A percentile compares a stretch with the other conserved stretches of the same genome.
Conservation (phyloP, 2,113 vertebrate genomes). For the Shinisaurus crocodilurus region DNA sequence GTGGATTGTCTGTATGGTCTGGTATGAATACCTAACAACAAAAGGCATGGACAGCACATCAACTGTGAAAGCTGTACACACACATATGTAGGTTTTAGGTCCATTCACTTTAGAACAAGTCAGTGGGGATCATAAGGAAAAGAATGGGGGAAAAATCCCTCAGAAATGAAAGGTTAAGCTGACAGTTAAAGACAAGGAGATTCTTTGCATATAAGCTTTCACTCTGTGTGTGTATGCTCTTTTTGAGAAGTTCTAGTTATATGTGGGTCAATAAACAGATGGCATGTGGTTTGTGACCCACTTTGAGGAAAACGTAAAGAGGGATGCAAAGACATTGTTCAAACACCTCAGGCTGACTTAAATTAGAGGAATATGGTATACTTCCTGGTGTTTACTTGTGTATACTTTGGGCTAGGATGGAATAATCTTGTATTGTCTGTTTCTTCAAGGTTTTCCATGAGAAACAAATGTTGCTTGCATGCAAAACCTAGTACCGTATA, state of each 20-base stretch:
- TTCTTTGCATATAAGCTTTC: conserved; percentile 64
- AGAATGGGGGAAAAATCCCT: conserved; percentile 44
- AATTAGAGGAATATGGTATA: conserved; percentile 31
- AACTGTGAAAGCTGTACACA: neutral
- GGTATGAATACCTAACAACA: neutral
- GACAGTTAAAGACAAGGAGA: conserved; percentile 66
- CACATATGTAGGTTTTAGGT: too few relatives aligned
- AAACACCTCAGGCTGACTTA: conserved; percentile 47
- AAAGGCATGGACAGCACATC: neutral
- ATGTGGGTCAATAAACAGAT: conserved; percentile 68
- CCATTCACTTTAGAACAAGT: neutral
- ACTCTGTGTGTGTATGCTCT: conserved; percentile 64
- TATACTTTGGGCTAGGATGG: neutral
- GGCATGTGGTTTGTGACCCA: conserved; percentile 68
- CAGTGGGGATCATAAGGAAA: neutral
- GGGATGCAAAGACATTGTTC: conserved; percentile 55
- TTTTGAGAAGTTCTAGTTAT: conserved; percentile 66
- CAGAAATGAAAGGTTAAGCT: conserved; percentile 62
- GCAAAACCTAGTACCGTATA: neutral
- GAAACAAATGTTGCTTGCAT: neutral
- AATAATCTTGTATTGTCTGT: neutral
- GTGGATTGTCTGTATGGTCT: too few relatives aligned
- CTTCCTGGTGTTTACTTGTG: neutral
- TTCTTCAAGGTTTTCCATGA: neutral
- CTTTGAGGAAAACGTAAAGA: conserved; percentile 59